Evolutionary conservation across 1,140 invertebrate genomes (phyloP).

Genomic region (Bombus cullumanus): DNA sequence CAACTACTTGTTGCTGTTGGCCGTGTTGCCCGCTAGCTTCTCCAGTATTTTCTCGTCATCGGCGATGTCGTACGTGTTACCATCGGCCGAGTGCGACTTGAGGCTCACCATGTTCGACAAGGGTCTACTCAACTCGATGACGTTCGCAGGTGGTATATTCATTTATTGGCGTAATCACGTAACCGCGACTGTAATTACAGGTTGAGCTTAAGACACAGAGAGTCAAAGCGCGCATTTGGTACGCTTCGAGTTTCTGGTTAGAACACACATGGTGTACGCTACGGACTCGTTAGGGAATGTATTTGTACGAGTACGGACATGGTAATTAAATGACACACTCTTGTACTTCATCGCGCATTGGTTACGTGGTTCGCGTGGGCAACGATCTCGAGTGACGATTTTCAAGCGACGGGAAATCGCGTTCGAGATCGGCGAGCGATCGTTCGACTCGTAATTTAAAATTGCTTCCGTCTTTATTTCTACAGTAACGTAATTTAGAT

Average conservation of each 20-base stretch:
- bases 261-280: conserved; percentile 24
- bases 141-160: conserved; percentile 76
- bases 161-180: conserved; percentile 12
- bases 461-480: background rate
- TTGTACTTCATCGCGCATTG: conserved; percentile 1
- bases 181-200: conserved; percentile 49
- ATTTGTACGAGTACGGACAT: conserved; percentile 4
- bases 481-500: background rate
- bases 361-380: background rate
- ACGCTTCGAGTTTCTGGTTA: conserved; percentile 50
- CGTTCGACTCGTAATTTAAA: background rate
- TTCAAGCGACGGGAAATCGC: background rate
- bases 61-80: conserved; percentile 76
- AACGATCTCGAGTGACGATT: background rate
- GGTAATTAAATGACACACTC: conserved; percentile 34
- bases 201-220: conserved; percentile 42
- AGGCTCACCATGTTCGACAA: conserved; percentile 75
- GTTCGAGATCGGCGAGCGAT: background rate
- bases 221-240: conserved; percentile 36
- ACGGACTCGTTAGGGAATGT: conserved; percentile 34
- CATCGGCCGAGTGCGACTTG: conserved; percentile 77
- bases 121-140: conserved; percentile 78
- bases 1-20: conserved; percentile 74
- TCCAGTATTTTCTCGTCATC: conserved; percentile 75
- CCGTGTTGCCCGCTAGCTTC: conserved; percentile 73